phyloP scores from a whole-genome alignment of 2,888 invertebrate genomes.

The Octodonta nipae region DNA sequence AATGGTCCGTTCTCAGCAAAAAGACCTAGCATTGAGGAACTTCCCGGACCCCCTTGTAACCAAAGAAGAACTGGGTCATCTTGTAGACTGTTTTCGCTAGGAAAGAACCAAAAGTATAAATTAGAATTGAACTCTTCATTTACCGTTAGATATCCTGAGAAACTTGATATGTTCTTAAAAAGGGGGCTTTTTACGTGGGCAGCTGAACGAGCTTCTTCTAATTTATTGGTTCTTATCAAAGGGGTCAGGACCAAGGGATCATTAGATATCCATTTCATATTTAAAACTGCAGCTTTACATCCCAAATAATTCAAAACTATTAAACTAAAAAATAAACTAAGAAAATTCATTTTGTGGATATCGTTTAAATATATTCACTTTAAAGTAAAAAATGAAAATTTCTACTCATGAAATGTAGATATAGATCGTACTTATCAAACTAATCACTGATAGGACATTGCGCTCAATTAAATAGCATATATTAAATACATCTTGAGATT shows the following conservation, averaged over 20 bases:
- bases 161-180: conserved; percentile 44
- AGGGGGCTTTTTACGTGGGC: conserved; percentile 37
- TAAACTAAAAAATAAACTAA: no score
- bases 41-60: conserved; percentile 74
- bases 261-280: no score
- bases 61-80: conserved; percentile 61
- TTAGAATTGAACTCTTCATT: conserved; percentile 60
- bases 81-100: conserved; percentile 40
- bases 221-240: conserved; percentile 49
- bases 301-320: no score
- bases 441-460: no score
- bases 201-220: conserved; percentile 46
- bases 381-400: no score
- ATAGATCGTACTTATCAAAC: no score
- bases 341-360: no score
- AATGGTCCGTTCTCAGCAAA: conserved; percentile 74
- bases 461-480: no score
- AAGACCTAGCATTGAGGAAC: conserved; percentile 58
- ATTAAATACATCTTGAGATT: no score
- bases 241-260: conserved; percentile 60
- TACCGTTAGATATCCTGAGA: conserved; percentile 67
- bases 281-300: no score
- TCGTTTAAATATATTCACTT: no score
- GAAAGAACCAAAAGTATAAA: conserved; percentile 82
- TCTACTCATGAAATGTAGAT: no score